These are phyloP conservation scores for Echiichthys vipera DNA, from an alignment of 2,797 vertebrate genomes.

Conservation along the genomic window DNA sequence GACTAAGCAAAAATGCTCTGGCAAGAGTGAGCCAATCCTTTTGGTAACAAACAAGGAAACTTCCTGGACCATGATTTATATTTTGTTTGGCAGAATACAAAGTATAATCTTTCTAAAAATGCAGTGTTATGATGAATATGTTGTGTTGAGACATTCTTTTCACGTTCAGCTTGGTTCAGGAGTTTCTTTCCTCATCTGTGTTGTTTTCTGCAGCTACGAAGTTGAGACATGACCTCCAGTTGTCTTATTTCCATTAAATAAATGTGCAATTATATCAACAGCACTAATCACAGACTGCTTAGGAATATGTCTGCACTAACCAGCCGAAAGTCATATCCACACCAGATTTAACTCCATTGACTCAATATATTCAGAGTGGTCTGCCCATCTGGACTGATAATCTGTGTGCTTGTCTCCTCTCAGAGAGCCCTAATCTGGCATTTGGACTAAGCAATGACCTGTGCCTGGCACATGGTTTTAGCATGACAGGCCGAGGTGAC, in stretches of 20 bases:
- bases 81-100: slow-evolving; percentile 51
- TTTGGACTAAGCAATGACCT: slow-evolving; percentile 56
- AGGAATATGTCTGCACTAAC: slow-evolving; percentile 23
- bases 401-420: slow-evolving; percentile 59
- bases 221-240: slow-evolving; percentile 17
- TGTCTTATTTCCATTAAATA: slow-evolving; percentile 13
- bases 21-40: slow-evolving; percentile 41
- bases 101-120: slow-evolving; percentile 23
- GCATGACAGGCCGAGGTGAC: slow-evolving; percentile 29
- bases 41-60: slow-evolving; percentile 56
- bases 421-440: slow-evolving; percentile 64
- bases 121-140: slow-evolving; percentile 9
- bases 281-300: slow-evolving; percentile 21
- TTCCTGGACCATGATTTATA: slow-evolving; percentile 50
- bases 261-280: slow-evolving; percentile 13
- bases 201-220: slow-evolving; percentile 30
- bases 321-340: slow-evolving; percentile 39
- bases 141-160: slow-evolving; percentile 64
- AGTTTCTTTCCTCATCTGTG: slow-evolving; percentile 32
- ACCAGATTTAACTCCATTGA: slow-evolving; percentile 42
- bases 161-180: slow-evolving; percentile 48
- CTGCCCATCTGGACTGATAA: slow-evolving; percentile 72
- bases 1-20: slow-evolving; percentile 61
- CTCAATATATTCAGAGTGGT: slow-evolving; percentile 51
- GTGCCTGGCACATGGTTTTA: slow-evolving; percentile 46